Base-by-base conservation (phyloP, 2,113 vertebrate species). In the Neotoma lepida region DNA sequence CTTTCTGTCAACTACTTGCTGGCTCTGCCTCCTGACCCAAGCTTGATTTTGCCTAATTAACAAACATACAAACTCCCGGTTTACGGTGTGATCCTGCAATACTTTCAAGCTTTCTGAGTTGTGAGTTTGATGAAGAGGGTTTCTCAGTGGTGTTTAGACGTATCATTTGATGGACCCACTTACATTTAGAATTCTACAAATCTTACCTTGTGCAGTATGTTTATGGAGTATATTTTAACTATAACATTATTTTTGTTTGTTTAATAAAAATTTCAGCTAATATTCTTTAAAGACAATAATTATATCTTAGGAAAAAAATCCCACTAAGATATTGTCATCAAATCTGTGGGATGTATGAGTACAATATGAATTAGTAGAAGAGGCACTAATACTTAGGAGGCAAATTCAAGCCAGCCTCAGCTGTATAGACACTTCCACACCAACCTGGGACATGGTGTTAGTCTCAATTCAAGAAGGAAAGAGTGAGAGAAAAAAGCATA, bases 121-220 rank as follows among this genome's bases (percentile, higher is more conserved):
- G 78, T 41, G 13, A 85, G 66, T n/a, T 51, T 35, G 9, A 2
- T 74, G 2, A 51, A 15, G 39, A 85, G 22, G 5, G 68, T 78
- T 92, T 92, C 44, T 77, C 58, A 91, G 26, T 18, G 54, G 8
- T 78, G 6, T 78, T 76, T 93, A 91, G 13, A 78, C 3, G 8
- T 86, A 35, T 10, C 44, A 89, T 61, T 18, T 89, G 41, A 44
- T 20, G 39, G 22, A 39, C 6, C 15, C 70, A 77, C 28, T 68
- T 30, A 22, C 5, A 78, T 41, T 56, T 89, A 76, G 28, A 92
- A 90, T 76, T 90, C 77, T 92, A 46, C 51, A 68, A 81, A 86
- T 77, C 63, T 76, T 86, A 14, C 6, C 20, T 51, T 85, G 76
- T 74, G 33, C 1, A 39, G 39, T 7, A 30, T 22, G 41, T 13